These are phyloP conservation scores for Procambarus clarkii DNA, from an alignment of 1,140 invertebrate species.

Conservation along the genomic window DNA sequence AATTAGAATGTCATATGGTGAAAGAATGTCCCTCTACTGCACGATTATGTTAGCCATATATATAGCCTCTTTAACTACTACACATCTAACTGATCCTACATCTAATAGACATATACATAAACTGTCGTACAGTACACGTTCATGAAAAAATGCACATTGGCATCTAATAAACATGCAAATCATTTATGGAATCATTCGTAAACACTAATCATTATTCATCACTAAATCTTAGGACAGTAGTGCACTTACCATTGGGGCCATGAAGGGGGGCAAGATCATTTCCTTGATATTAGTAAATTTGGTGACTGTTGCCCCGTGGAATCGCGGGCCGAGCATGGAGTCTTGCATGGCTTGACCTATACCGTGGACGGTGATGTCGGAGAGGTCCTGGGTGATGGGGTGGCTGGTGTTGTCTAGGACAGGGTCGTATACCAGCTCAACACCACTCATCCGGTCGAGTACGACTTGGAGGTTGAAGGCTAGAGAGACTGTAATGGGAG, in stretches of 20 bases:
- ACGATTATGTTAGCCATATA: too few species aligned
- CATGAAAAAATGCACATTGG: too few species aligned
- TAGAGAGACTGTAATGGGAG: constrained; percentile 52
- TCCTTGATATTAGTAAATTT: constrained; percentile 56
- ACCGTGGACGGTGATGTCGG: constrained; percentile 58
- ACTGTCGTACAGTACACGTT: too few species aligned
- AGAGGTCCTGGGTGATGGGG: constrained; percentile 59
- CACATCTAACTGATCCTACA: too few species aligned
- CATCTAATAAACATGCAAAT: too few species aligned
- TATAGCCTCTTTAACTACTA: too few species aligned
- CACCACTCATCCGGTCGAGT: constrained; percentile 68
- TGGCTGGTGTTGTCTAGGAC: constrained; percentile 64
- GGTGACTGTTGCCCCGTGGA: constrained; percentile 53
- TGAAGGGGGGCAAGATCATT: constrained; percentile 52
- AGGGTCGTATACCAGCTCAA: constrained; percentile 59
- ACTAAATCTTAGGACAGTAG: not conserved
- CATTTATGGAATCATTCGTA: too few species aligned
- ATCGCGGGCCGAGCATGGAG: constrained; percentile 48
- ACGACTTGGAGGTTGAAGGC: constrained; percentile 67
- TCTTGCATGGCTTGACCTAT: constrained; percentile 55
- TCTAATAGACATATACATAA: too few species aligned
- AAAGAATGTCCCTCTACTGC: too few species aligned
- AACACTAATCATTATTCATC: too few species aligned
- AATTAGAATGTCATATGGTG: too few species aligned
- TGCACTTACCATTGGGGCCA: constrained; percentile 36